Evolutionary conservation across 2,888 invertebrate species (phyloP), one percentile per base, ranked within the genome.

Genomic region (Drosophila basisetae): DNA sequence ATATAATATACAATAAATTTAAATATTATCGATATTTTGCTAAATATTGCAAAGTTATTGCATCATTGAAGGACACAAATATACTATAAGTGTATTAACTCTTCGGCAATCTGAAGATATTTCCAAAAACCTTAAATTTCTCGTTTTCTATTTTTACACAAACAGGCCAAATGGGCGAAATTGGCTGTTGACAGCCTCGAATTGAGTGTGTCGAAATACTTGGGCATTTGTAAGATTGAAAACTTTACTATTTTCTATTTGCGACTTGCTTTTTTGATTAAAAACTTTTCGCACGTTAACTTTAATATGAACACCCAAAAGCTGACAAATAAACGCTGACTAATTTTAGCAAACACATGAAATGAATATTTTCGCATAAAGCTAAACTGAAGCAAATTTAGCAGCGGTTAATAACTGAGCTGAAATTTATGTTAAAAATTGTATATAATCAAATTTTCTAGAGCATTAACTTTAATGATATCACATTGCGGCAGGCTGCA

Each of bases 141-240:
- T 54, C 49, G 54, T 49, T 64, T 63, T 70, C 52, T 30, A 58
- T 60, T 66, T 71, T 54, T 25, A 56, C 61, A 62, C 66, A 56
- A 69, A 39, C 68, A 68, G 70, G 66, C 80, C 37, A 77, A 69
- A 64, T 64, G 74, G 73, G 58, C 72, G 52, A 83, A 91, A 88
- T 88, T 88, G 91, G 79, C 91, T 89, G 91, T 88, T 88, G 88
- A 91, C 91, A 89, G 91, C 73, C 59, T 68, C 71, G 67, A 78
- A 72, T 89, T 68, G 79, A 83, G 89, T 84, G 81, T 84, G 89
- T 80, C 76, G 87, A 87, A 89, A 76, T 78, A 80, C 85, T 89
- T 87, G 71, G 84, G 84, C 90, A 78, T 87, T 87, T 80, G 80
- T 67, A 62, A 82, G 88, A 84, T 84, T 84, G 83, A 87, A 78